A percentile compares a stretch with the other conserved stretches of the same genome.
phyloP scores from a whole-genome alignment of 2,888 invertebrate species.

The Charanyca ferruginea region DNA sequence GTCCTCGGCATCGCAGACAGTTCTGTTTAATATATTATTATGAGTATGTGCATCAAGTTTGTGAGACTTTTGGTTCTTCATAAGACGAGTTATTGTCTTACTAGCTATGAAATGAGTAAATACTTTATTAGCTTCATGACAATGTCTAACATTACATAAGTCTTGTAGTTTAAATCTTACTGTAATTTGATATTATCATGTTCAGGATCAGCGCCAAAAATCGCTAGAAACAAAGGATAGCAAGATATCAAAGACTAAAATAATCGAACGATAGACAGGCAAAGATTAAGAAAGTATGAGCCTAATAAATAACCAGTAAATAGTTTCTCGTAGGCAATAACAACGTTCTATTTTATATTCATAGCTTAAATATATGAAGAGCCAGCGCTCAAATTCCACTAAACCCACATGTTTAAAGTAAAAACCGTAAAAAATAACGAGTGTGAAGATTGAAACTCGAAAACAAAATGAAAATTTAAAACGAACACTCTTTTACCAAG shows the following conservation, averaged over 20 bases:
- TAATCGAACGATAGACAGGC: not conserved
- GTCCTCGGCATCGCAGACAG: constrained; percentile 54
- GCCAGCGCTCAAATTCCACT: constrained; percentile 25
- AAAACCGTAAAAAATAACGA: constrained; percentile 40
- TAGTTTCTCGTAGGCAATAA: not conserved
- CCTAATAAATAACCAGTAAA: not conserved
- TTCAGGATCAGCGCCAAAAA: no score
- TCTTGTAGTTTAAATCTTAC: not conserved
- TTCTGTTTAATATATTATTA: constrained; percentile 58
- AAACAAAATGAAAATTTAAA: constrained; percentile 53
- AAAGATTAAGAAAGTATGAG: not conserved
- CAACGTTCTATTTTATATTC: constrained; percentile 4
- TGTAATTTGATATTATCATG: no score
- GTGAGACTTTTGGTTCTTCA: constrained; percentile 21
- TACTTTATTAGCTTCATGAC: not conserved
- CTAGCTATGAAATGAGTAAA: not conserved
- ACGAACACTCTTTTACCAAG: constrained; percentile 46
- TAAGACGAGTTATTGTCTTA: constrained; percentile 9
- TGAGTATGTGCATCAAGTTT: constrained; percentile 47
- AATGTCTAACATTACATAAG: not conserved
- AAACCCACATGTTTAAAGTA: constrained; percentile 42
- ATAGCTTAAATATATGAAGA: constrained; percentile 16
- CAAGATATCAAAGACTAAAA: no score
- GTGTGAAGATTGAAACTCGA: constrained; percentile 49
- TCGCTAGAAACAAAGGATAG: not conserved